Evolutionary conservation across 2,113 vertebrate species (phyloP).

Genomic region (Proterorhinus semilunaris): DNA sequence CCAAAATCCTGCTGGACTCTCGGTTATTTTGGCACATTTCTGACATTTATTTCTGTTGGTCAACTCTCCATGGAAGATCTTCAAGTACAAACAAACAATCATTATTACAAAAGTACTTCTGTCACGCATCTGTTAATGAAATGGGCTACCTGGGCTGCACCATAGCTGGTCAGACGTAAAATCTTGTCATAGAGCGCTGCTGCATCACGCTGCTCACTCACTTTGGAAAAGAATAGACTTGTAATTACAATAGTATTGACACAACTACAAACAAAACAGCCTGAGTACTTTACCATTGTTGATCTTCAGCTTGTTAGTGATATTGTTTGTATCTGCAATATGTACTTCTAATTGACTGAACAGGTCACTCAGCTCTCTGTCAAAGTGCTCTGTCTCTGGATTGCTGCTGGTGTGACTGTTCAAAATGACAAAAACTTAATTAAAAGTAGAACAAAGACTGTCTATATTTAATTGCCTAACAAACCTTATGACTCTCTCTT

Average conservation of each 20-base stretch:
- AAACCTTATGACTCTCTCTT: background rate
- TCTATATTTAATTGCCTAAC: background rate
- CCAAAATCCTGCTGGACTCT: constrained; percentile 27
- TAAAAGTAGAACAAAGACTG: background rate
- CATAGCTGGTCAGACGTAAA: constrained; percentile 24
- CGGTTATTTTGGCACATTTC: background rate
- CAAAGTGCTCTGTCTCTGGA: constrained; percentile 7
- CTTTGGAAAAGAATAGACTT: constrained; percentile 14
- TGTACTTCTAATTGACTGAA: constrained; percentile 36
- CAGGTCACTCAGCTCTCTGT: constrained; percentile 43
- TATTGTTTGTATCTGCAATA: fast-evolving
- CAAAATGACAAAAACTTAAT: background rate
- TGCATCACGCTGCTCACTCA: constrained; percentile 57
- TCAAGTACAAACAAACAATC: background rate
- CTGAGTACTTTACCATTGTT: constrained; percentile 36
- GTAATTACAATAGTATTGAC: background rate
- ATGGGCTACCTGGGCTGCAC: constrained; percentile 36
- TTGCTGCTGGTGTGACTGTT: background rate
- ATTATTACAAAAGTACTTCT: too few species aligned
- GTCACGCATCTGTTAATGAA: background rate
- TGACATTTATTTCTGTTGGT: constrained; percentile 30
- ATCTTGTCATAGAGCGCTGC: constrained; percentile 65
- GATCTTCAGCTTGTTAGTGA: constrained; percentile 52
- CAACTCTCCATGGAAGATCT: constrained; percentile 50
- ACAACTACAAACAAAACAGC: background rate